Evolutionary conservation across 2,888 invertebrate genomes (phyloP).

Genomic region (Cloeon dipterum): DNA sequence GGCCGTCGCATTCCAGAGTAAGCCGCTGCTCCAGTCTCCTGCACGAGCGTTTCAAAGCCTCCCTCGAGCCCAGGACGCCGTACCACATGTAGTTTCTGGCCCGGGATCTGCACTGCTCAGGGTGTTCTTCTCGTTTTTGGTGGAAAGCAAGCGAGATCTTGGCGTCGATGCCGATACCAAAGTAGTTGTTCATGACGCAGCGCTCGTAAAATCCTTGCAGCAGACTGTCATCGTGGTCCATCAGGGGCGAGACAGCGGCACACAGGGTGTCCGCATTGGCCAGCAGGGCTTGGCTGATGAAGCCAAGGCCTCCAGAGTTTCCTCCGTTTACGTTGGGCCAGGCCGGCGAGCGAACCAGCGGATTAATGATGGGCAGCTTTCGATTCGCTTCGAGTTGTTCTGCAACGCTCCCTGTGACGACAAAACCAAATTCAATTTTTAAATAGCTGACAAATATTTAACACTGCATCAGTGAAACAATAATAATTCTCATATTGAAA

Average conservation of each 20-base stretch:
- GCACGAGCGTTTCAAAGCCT: slow-evolving; percentile 54
- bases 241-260: slow-evolving; percentile 85
- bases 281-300: slow-evolving; percentile 83
- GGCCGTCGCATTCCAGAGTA: slow-evolving; percentile 88
- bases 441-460: no score
- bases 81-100: slow-evolving; percentile 94
- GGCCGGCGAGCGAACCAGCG: slow-evolving; percentile 60
- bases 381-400: slow-evolving; percentile 22
- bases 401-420: slow-evolving; percentile 8
- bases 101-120: slow-evolving; percentile 83
- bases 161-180: slow-evolving; percentile 94
- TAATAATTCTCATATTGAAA: no score
- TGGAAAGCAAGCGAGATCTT: slow-evolving; percentile 94
- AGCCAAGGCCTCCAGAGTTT: slow-evolving; percentile 35
- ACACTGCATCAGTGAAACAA: no score
- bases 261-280: slow-evolving; percentile 93
- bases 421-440: no score
- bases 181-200: slow-evolving; percentile 97
- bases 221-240: slow-evolving; percentile 76
- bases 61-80: slow-evolving; percentile 30
- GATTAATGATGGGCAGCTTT: slow-evolving; percentile 67
- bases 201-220: slow-evolving; percentile 78
- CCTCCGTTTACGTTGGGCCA: slow-evolving; percentile 57
- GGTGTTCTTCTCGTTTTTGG: slow-evolving; percentile 89
- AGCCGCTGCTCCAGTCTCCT: slow-evolving; percentile 90